These are phyloP conservation scores for Pandemis cinnamomeana DNA, from an alignment of 2,888 invertebrate genomes.

Conservation along the genomic window DNA sequence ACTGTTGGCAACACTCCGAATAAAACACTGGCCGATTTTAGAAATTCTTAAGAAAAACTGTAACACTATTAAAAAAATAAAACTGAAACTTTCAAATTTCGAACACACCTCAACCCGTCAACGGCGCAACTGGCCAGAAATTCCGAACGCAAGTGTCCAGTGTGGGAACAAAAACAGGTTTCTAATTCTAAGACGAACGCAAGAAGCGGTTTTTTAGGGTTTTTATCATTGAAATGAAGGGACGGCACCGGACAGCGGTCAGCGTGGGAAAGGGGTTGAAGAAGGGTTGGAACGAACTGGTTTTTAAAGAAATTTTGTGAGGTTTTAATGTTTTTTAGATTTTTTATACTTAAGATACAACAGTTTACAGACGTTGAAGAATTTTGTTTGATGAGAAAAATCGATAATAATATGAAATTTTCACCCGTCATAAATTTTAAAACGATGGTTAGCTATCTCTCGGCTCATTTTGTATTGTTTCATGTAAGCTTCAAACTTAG, in stretches of 20 bases:
- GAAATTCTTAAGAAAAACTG: neutral
- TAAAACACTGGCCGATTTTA: neutral
- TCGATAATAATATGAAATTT: too few relatives aligned
- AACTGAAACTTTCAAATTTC: conserved; percentile 5
- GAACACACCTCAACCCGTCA: conserved; percentile 45
- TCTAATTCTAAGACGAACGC: conserved; percentile 50
- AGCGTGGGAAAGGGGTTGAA: conserved; percentile 41
- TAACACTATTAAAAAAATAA: too few relatives aligned
- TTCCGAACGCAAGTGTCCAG: conserved; percentile 50
- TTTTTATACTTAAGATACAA: neutral
- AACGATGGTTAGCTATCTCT: too few relatives aligned
- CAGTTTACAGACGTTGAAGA: neutral
- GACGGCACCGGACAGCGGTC: conserved; percentile 44
- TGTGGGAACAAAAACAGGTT: conserved; percentile 66
- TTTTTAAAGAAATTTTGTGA: conserved; percentile 42
- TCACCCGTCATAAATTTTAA: too few relatives aligned
- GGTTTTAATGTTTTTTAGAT: neutral
- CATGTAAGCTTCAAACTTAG: too few relatives aligned
- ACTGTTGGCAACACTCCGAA: too few relatives aligned
- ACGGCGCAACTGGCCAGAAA: conserved; percentile 52
- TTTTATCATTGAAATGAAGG: conserved; percentile 53
- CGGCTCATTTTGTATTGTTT: too few relatives aligned
- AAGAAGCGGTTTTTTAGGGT: conserved; percentile 56
- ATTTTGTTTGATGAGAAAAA: neutral
- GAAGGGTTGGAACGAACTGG: conserved; percentile 45